A percentile compares a stretch with the other conserved stretches of the same genome.
These are phyloP conservation scores for Archips crataeganus DNA, from an alignment of 2,888 invertebrate genomes.

Conservation along the genomic window DNA sequence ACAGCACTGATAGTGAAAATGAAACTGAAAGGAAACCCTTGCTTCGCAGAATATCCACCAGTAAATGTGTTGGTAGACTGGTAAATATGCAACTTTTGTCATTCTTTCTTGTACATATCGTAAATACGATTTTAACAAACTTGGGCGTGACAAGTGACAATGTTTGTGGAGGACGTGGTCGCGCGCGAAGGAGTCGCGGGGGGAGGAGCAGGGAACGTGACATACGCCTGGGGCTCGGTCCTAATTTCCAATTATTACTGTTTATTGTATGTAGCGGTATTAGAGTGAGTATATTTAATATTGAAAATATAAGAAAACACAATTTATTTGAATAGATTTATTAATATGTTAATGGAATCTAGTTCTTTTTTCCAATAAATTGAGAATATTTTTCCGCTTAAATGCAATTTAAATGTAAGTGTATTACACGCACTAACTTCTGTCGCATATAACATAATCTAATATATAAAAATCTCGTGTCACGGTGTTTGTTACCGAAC, in stretches of 20 bases:
- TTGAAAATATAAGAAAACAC: neutral
- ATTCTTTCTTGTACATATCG: conserved; percentile 1
- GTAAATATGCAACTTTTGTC: conserved; percentile 83
- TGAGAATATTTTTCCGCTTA: too few relatives aligned
- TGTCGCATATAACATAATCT: too few relatives aligned
- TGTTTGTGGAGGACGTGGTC: conserved; percentile 18
- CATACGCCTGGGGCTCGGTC: conserved; percentile 17
- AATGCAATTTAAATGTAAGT: too few relatives aligned
- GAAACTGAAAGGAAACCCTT: conserved; percentile 93
- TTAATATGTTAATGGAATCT: too few relatives aligned
- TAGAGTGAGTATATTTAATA: neutral
- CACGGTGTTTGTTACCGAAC: too few relatives aligned
- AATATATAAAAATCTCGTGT: too few relatives aligned
- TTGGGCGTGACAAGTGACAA: conserved; percentile 36
- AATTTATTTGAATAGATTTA: too few relatives aligned
- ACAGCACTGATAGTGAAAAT: conserved; percentile 92
- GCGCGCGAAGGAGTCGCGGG: neutral
- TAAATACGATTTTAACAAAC: conserved; percentile 9
- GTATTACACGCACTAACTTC: too few relatives aligned
- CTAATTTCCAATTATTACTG: neutral
- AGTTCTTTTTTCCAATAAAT: too few relatives aligned
- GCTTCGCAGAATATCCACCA: conserved; percentile 92
- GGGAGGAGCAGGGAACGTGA: conserved; percentile 10
- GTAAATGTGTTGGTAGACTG: conserved; percentile 92
- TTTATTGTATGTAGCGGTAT: neutral